phyloP scores from a whole-genome alignment of 2,888 invertebrate genomes.

The Cenopis cana region DNA sequence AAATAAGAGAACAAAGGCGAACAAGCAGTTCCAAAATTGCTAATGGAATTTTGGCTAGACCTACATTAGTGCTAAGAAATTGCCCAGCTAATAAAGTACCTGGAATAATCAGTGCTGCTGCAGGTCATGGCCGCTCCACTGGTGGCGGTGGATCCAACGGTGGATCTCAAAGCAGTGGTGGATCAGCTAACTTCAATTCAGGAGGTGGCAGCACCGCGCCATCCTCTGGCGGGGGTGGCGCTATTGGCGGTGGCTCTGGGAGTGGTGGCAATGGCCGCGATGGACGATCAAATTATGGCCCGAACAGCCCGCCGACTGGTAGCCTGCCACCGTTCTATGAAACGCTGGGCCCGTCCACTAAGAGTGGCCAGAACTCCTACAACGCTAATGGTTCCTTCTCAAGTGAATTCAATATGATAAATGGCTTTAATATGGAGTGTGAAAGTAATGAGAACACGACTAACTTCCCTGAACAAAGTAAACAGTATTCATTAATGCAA shows the following conservation, averaged over 20 bases:
- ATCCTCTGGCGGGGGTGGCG: slow-evolving; percentile 86
- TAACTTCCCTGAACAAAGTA: slow-evolving; percentile 84
- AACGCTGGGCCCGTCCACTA: slow-evolving; percentile 87
- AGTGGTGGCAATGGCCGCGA: slow-evolving; percentile 92
- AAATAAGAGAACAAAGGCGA: slow-evolving; percentile 88
- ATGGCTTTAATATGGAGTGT: slow-evolving; percentile 90
- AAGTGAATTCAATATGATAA: slow-evolving; percentile 89
- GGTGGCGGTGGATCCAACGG: slow-evolving; percentile 84
- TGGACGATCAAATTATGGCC: slow-evolving; percentile 94
- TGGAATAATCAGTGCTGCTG: slow-evolving; percentile 89
- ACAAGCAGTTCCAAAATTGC: slow-evolving; percentile 88
- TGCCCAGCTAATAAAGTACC: slow-evolving; percentile 85
- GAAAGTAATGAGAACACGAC: slow-evolving; percentile 87
- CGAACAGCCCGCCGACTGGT: slow-evolving; percentile 94
- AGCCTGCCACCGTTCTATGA: slow-evolving; percentile 96
- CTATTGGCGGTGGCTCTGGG: slow-evolving; percentile 88
- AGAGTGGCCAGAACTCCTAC: slow-evolving; percentile 91
- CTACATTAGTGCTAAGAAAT: slow-evolving; percentile 84
- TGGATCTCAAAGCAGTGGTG: slow-evolving; percentile 81
- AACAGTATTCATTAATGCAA: slow-evolving; percentile 92
- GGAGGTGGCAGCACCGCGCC: slow-evolving; percentile 84
- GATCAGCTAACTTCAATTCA: slow-evolving; percentile 82
- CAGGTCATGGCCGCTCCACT: slow-evolving; percentile 91
- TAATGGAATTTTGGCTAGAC: slow-evolving; percentile 82
- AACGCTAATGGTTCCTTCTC: slow-evolving; percentile 88